Evolutionary conservation across 2,797 vertebrate species (phyloP).

Genomic region (Perodicticus potto): DNA sequence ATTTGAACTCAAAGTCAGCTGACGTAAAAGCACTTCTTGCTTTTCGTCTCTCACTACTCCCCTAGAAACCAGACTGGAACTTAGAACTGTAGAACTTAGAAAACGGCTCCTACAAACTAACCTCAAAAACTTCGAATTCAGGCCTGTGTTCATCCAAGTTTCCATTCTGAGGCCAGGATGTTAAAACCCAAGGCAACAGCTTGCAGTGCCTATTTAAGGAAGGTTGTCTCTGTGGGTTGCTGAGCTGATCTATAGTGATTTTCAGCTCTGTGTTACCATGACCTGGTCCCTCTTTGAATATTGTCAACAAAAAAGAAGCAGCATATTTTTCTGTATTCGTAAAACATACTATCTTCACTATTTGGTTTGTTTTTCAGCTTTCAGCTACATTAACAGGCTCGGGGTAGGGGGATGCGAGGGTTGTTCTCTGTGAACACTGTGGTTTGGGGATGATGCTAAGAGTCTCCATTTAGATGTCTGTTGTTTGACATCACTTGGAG

Average conservation of each 20-base stretch:
- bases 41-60: background rate
- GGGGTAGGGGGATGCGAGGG: background rate
- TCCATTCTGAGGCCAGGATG: background rate
- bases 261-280: background rate
- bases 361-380: background rate
- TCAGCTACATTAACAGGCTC: background rate
- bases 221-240: background rate
- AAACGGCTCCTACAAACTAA: background rate
- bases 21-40: background rate
- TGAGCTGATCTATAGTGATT: background rate
- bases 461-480: background rate
- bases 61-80: background rate
- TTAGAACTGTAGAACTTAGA: background rate
- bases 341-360: background rate
- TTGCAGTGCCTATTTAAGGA: background rate
- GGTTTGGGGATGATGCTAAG: background rate
- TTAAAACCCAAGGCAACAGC: background rate
- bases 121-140: background rate
- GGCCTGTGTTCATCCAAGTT: background rate
- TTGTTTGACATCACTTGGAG: background rate
- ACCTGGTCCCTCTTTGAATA: background rate
- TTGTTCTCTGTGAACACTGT: background rate
- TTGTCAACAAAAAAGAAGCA: background rate
- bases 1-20: slow-evolving; percentile 51
- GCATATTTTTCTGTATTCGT: background rate